phyloP scores from a whole-genome alignment of 2,113 vertebrate genomes.

The Nycticorax nycticorax region DNA sequence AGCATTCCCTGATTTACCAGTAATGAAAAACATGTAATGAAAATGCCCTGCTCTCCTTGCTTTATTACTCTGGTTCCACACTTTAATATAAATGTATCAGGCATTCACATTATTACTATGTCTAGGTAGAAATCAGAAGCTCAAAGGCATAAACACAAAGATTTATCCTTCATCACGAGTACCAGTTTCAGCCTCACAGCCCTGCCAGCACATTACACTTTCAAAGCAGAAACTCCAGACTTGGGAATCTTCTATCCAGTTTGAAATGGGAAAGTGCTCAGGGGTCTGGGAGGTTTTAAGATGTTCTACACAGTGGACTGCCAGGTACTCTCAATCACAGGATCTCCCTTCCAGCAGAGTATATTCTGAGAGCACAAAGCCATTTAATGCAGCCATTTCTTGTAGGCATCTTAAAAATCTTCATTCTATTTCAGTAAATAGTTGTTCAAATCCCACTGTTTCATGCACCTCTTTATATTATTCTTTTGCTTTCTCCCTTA shows the following conservation, averaged over 20 bases:
- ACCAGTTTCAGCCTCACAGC: not conserved
- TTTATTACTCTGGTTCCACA: not conserved
- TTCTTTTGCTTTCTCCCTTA: not conserved
- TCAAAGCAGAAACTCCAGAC: not conserved
- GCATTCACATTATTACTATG: not conserved
- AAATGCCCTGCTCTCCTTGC: not conserved
- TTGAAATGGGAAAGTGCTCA: not conserved
- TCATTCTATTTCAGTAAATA: not conserved
- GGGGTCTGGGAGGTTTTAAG: not conserved
- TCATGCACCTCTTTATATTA: not conserved
- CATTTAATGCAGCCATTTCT: not conserved
- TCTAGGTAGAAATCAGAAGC: not conserved
- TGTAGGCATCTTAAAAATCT: not conserved
- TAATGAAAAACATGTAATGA: not conserved
- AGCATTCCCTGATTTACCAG: not conserved
- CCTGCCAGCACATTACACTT: not conserved
- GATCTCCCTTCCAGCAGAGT: not conserved
- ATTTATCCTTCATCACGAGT: not conserved
- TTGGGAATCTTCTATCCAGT: not conserved
- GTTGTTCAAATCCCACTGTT: not conserved
- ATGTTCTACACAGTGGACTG: not conserved
- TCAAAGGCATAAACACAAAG: not conserved
- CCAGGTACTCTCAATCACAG: not conserved
- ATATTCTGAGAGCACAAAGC: not conserved
- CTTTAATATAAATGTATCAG: not conserved